phyloP scores from a whole-genome alignment of 2,113 vertebrate species.

The Silurus meridionalis region DNA sequence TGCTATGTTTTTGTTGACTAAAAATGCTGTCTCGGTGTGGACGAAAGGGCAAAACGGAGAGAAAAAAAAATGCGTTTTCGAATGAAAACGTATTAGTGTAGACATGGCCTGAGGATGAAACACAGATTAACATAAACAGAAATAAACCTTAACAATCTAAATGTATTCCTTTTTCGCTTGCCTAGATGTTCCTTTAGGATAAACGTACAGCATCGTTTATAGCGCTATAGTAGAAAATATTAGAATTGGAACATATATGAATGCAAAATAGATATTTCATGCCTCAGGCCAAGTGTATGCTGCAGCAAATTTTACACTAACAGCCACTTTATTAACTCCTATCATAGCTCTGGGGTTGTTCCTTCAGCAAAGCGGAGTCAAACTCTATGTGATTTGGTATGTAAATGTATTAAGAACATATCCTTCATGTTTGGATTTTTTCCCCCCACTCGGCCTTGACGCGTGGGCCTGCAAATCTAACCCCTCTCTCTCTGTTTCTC shows the following conservation, averaged over 20 bases:
- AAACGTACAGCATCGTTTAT: no score
- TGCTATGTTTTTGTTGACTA: no score
- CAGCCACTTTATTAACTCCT: not conserved
- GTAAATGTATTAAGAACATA: slow-evolving; percentile 12
- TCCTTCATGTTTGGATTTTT: slow-evolving; percentile 10
- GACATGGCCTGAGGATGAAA: no score
- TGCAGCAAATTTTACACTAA: not conserved
- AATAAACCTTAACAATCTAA: no score
- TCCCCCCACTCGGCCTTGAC: not conserved
- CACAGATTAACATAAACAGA: no score
- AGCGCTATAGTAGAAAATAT: not conserved
- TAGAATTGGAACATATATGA: not conserved
- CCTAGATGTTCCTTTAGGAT: no score
- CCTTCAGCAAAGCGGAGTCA: not conserved
- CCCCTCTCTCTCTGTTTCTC: not conserved
- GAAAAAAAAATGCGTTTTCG: no score
- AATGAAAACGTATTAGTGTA: no score
- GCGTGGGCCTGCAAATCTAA: slow-evolving; percentile 8
- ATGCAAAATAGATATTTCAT: not conserved
- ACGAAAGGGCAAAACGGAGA: no score
- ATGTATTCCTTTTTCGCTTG: no score
- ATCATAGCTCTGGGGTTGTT: not conserved
- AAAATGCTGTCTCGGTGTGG: no score
- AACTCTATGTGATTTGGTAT: not conserved
- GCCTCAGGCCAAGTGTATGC: not conserved